Base-by-base conservation (phyloP, 2,888 invertebrate genomes). In the Julus scanicus region DNA sequence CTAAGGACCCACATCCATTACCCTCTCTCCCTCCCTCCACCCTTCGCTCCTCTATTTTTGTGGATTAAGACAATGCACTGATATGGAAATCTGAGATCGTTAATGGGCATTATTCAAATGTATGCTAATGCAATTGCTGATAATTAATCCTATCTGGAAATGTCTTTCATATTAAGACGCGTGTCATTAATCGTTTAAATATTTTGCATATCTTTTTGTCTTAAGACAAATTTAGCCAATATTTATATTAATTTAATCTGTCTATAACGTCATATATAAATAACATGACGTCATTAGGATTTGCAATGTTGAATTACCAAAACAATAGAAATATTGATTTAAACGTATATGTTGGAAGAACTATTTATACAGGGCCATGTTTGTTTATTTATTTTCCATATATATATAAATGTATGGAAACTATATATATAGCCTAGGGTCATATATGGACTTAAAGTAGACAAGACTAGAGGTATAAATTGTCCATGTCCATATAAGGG, bases 121-220 rank as follows among this genome's bases (percentile, higher is more conserved):
- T 80, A 80, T 80, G 80, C 80, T 80, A 80, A 80, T 80, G 80
- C 29, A 80, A 80, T 80, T 80, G 80, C 80, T 37, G 80, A 37
- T 80, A 80, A 80, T 80, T 80, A 80, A 80, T 80, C 37, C 80
- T 80, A 80, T 80, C 29, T 20, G 80, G 80, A 80, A 80, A 13
- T 80, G 80, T 80, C 80, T 80, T 80, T 80, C 80, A 2, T 29
- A 29, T 80, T 37, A 37, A 80, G 80, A 29, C 37, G 80, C 80
- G 37, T 37, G 80, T 37, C 80, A 80, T 80, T 80, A 80, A 80
- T 80, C 80, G 80, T 9, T 37, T 29, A 37, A 20, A 15, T 37
- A 80, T 2, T 80, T 80, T 80, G 37, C 80, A 37, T 80, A 80
- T 80, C 80, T 11, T 80, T 13, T 29, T 11, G 11, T 29, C 0